A percentile compares a stretch with the other conserved stretches of the same genome.
These are phyloP conservation scores for Rhaphigaster nebulosa DNA, from an alignment of 2,888 invertebrate genomes.

Conservation along the genomic window DNA sequence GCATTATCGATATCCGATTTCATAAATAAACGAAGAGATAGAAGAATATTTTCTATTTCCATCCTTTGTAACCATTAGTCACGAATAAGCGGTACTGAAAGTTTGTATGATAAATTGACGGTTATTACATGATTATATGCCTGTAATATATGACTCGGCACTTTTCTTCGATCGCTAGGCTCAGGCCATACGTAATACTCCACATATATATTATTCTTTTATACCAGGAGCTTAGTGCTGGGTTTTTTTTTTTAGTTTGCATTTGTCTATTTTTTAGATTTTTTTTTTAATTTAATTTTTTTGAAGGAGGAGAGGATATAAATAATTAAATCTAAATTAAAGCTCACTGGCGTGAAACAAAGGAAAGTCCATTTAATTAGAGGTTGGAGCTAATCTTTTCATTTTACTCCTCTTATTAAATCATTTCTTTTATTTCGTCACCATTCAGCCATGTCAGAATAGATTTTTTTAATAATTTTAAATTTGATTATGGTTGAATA, in stretches of 20 bases:
- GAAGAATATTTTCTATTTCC: background rate
- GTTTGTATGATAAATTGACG: constrained; percentile 30
- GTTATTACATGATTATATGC: constrained; percentile 34
- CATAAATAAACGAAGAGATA: background rate
- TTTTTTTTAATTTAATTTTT: no score
- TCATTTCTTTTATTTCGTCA: no score
- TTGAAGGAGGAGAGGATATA: no score
- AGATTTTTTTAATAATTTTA: no score
- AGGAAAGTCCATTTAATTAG: no score
- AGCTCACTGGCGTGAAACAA: no score
- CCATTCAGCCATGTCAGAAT: no score
- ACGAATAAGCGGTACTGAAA: constrained; percentile 21
- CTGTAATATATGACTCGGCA: background rate
- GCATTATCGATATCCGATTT: constrained; percentile 14
- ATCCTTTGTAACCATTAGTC: constrained; percentile 12
- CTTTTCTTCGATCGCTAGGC: background rate
- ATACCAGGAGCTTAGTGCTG: background rate
- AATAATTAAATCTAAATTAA: no score
- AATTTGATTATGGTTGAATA: no score
- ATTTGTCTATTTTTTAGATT: background rate
- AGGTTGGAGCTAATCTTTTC: no score
- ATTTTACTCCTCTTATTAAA: no score
- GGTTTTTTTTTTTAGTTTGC: background rate
- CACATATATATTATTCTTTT: background rate
- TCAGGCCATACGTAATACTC: background rate